These are phyloP conservation scores for Heloderma charlesbogerti DNA, from an alignment of 2,113 vertebrate genomes.

Conservation along the genomic window DNA sequence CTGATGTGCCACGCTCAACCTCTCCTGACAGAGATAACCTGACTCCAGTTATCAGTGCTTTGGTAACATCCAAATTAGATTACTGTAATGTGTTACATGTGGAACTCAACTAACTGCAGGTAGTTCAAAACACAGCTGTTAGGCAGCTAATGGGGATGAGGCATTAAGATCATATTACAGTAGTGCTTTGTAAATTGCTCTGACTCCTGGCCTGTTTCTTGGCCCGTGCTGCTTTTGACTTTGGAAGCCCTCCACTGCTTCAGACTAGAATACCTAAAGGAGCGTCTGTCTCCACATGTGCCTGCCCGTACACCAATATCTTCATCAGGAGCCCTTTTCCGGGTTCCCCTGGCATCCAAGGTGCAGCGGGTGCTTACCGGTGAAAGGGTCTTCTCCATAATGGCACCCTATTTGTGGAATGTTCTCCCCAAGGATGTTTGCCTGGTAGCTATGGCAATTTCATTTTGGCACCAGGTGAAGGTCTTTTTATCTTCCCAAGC, in stretches of 20 bases:
- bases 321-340: no score
- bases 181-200: background rate
- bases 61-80: background rate
- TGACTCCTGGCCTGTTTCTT: background rate
- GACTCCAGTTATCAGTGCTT: background rate
- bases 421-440: background rate
- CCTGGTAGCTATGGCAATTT: background rate
- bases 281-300: background rate
- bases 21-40: background rate
- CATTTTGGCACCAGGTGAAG: background rate
- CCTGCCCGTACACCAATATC: no score
- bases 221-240: background rate
- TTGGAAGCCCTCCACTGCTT: background rate
- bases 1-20: background rate
- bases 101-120: background rate
- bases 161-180: no score
- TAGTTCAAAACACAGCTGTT: background rate
- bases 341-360: no score
- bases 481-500: background rate
- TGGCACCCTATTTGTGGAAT: background rate
- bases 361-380: no score
- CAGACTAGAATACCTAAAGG: background rate
- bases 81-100: background rate
- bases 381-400: background rate
- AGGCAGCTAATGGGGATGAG: background rate